A percentile compares a stretch with the other conserved stretches of the same genome.
phyloP scores from a whole-genome alignment of 2,888 invertebrate genomes.

The Bombylius major region DNA sequence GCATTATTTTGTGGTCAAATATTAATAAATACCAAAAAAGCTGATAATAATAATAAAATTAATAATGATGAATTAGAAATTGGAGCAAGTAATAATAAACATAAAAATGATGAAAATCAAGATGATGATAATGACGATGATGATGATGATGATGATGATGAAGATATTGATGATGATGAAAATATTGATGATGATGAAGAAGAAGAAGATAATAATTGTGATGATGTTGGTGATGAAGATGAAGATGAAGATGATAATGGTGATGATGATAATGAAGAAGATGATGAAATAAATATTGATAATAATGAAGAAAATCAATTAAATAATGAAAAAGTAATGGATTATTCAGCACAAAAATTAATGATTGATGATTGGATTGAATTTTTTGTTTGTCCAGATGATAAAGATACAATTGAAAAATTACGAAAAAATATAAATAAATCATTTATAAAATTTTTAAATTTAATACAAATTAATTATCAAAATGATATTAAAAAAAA shows the following conservation, averaged over 20 bases:
- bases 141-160: slow-evolving; percentile 9
- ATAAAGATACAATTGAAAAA: slow-evolving; percentile 49
- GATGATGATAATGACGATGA: slow-evolving; percentile 26
- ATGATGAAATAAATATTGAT: too few relatives aligned
- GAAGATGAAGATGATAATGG: slow-evolving; percentile 38
- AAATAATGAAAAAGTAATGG: too few relatives aligned
- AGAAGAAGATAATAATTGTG: slow-evolving; percentile 28
- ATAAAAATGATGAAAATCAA: slow-evolving; percentile 20
- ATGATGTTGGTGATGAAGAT: slow-evolving; percentile 23
- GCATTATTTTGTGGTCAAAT: slow-evolving; percentile 46
- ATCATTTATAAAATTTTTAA: slow-evolving; percentile 44
- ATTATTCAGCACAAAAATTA: slow-evolving; percentile 24
- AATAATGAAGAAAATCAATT: too few relatives aligned
- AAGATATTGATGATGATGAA: not conserved
- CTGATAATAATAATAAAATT: not conserved
- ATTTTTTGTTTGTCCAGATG: slow-evolving; percentile 54
- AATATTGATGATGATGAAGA: slow-evolving; percentile 8
- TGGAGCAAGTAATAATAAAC: not conserved
- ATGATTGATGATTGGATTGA: slow-evolving; percentile 64
- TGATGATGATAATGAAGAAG: slow-evolving; percentile 24
- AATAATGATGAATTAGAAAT: slow-evolving; percentile 25
- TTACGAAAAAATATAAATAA: slow-evolving; percentile 63
- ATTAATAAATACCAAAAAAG: too few relatives aligned
- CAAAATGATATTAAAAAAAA: slow-evolving; percentile 36
- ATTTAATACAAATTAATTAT: slow-evolving; percentile 60